These are phyloP conservation scores for Heliconius nattereri DNA, from an alignment of 1,140 invertebrate species.

Conservation along the genomic window DNA sequence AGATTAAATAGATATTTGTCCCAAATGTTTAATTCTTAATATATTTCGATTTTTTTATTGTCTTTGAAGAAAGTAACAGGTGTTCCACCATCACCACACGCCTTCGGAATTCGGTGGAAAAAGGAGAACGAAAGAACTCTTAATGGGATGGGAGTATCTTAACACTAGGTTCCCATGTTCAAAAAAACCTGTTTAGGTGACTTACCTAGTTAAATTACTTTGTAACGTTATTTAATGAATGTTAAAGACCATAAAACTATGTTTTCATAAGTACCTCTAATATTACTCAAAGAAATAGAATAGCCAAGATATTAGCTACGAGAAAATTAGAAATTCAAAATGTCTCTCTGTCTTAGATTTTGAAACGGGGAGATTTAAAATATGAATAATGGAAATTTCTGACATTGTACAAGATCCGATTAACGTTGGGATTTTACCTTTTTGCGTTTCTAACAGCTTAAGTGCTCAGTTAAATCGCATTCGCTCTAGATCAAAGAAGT, in stretches of 20 bases:
- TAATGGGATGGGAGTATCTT: no score
- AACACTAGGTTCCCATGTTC: no score
- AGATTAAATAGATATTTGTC: no score
- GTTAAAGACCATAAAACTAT: neutral
- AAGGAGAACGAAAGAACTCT: no score
- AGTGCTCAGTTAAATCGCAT: conserved; percentile 22
- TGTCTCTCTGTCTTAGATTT: conserved; percentile 8
- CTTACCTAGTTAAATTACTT: no score
- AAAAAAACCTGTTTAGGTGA: no score
- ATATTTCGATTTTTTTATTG: no score
- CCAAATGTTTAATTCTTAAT: no score
- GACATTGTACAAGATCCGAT: conserved; percentile 22
- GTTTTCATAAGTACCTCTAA: neutral
- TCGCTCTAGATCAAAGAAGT: conserved; percentile 19
- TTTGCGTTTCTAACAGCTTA: conserved; percentile 25
- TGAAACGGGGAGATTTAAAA: conserved; percentile 17
- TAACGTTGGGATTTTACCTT: conserved; percentile 18
- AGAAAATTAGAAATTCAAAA: neutral
- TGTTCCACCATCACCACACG: no score
- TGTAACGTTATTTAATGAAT: no score
- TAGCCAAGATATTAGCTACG: neutral
- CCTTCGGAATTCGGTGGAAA: no score
- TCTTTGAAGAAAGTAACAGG: no score
- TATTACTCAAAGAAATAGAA: neutral
- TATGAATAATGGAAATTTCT: conserved; percentile 28